Evolutionary conservation across 2,797 vertebrate genomes (phyloP).

Genomic region (Gephyroberyx darwinii): DNA sequence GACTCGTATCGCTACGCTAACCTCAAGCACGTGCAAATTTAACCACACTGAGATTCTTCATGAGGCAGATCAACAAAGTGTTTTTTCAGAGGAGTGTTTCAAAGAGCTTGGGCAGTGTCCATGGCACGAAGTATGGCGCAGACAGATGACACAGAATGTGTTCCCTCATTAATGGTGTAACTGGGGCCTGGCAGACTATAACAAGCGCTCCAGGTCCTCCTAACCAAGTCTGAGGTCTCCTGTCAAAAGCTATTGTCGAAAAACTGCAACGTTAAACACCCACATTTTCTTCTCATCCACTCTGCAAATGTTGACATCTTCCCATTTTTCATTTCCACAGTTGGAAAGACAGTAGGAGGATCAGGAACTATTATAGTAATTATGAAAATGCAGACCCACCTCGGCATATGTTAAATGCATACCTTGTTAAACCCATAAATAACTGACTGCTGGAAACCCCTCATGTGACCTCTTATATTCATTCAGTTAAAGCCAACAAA

Average conservation of each 20-base stretch:
- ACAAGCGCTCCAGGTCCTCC: constrained; percentile 55
- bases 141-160: constrained; percentile 76
- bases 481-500: constrained; percentile 2
- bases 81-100: constrained; percentile 67
- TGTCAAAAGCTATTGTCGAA: constrained; percentile 72
- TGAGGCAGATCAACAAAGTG: constrained; percentile 68
- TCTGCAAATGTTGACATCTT: constrained; percentile 42
- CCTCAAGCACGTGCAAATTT: constrained; percentile 75
- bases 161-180: constrained; percentile 78
- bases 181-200: constrained; percentile 66
- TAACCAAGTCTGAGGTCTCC: constrained; percentile 71
- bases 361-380: constrained; percentile 43
- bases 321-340: constrained; percentile 40
- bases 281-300: constrained; percentile 51
- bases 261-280: constrained; percentile 57
- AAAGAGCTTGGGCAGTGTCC: constrained; percentile 79
- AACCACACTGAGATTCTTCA: constrained; percentile 73
- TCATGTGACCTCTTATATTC: constrained; percentile 6
- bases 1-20: constrained; percentile 63
- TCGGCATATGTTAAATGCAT: constrained; percentile 11
- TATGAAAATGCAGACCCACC: constrained; percentile 5
- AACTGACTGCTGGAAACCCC: not conserved
- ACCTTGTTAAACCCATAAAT: constrained; percentile 6
- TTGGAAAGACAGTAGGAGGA: constrained; percentile 35
- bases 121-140: constrained; percentile 75